phyloP scores from a whole-genome alignment of 2,888 invertebrate species.

The Asteroscopus sphinx region DNA sequence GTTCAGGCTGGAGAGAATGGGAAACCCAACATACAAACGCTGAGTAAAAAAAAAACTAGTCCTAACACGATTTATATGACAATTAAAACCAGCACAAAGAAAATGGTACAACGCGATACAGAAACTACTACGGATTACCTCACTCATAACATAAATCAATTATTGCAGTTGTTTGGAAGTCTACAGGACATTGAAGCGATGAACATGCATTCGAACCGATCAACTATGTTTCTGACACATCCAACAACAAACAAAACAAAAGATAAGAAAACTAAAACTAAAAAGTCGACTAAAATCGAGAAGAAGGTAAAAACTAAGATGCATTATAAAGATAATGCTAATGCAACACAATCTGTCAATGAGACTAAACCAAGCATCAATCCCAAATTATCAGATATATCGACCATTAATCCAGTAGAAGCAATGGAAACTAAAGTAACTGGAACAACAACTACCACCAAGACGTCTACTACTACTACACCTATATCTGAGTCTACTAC shows the following conservation, averaged over 20 bases:
- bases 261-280: not conserved
- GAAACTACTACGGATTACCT: conserved; percentile 33
- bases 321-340: conserved; percentile 1
- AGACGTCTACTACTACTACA: not conserved
- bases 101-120: not conserved
- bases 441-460: not conserved
- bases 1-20: conserved; percentile 4
- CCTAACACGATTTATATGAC: not conserved
- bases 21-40: not conserved
- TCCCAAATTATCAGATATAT: not conserved
- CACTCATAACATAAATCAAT: conserved; percentile 59
- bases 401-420: not conserved
- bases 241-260: not conserved
- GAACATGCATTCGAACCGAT: conserved; percentile 27
- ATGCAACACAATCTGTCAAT: not conserved
- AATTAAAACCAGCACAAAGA: conserved; percentile 14
- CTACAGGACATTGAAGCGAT: conserved; percentile 44
- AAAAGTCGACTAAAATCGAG: conserved; percentile 9
- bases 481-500: too few relatives aligned
- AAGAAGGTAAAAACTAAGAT: conserved; percentile 14
- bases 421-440: not conserved
- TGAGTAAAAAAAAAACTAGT: not conserved
- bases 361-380: not conserved
- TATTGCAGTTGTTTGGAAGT: conserved; percentile 61
- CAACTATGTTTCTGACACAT: conserved; percentile 12